Conservation (phyloP, 2,113 vertebrate genomes). For the Oreochromis spilurus region DNA sequence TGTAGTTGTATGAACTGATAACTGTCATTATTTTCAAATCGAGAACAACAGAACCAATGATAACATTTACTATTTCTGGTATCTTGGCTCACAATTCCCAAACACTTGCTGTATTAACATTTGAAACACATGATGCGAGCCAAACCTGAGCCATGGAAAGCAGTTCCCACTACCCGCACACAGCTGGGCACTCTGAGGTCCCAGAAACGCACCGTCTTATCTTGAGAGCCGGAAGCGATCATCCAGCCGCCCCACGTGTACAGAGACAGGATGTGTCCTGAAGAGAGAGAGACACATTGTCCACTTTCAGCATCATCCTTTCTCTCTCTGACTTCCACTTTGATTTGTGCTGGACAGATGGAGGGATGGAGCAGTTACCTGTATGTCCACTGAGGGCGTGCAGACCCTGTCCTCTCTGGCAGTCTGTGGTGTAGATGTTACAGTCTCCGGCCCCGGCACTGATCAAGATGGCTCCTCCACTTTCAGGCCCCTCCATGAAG, state of each 20-base stretch:
- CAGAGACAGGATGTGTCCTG: slow-evolving; percentile 97
- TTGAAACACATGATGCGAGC: neutral
- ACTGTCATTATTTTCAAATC: neutral
- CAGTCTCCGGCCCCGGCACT: slow-evolving; percentile 97
- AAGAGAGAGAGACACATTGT: neutral
- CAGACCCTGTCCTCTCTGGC: slow-evolving; percentile 81
- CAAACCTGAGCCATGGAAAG: slow-evolving; percentile 92
- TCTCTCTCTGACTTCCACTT: neutral
- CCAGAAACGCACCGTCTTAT: slow-evolving; percentile 98
- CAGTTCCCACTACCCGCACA: slow-evolving; percentile 94
- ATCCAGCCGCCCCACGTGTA: slow-evolving; percentile 99
- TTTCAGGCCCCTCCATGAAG: slow-evolving; percentile 98
- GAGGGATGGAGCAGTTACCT: slow-evolving; percentile 20
- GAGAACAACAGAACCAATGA: neutral
- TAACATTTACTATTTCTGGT: neutral
- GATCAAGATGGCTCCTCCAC: slow-evolving; percentile 94
- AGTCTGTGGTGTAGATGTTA: slow-evolving; percentile 76
- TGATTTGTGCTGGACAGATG: neutral
- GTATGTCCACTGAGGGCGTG: slow-evolving; percentile 89
- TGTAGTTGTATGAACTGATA: neutral
- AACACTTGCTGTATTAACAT: neutral
- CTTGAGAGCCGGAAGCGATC: slow-evolving; percentile 96
- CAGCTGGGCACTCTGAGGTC: slow-evolving; percentile 96
- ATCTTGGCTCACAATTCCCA: neutral
- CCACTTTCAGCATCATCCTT: neutral